Evolutionary conservation across 2,797 vertebrate genomes (phyloP).

Genomic region (Lutjanus campechanus): DNA sequence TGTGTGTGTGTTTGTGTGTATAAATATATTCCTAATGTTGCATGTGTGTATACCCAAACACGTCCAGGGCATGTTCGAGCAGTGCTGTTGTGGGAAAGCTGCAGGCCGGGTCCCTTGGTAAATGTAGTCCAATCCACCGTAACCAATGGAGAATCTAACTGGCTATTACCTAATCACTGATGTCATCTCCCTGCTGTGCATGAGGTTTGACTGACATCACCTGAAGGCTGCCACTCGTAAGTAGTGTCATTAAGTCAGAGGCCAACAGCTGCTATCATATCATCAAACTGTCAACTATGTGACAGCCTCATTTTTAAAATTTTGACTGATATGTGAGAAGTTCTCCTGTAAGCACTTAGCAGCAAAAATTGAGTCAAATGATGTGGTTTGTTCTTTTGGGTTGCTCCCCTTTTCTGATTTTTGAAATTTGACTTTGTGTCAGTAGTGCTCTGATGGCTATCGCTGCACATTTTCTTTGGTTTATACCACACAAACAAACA

Average conservation of each 20-base stretch:
- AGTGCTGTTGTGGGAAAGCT: conserved; percentile 43
- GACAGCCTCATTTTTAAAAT: not conserved
- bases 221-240: conserved; percentile 19
- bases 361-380: no score
- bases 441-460: not conserved
- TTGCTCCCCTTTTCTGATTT: no score
- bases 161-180: conserved; percentile 45
- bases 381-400: not conserved
- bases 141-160: conserved; percentile 59
- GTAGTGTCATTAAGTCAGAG: not conserved
- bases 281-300: not conserved
- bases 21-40: no score
- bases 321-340: no score
- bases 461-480: not conserved
- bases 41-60: not conserved
- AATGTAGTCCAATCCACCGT: conserved; percentile 48
- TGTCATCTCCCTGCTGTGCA: conserved; percentile 58
- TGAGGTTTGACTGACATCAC: conserved; percentile 42
- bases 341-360: no score
- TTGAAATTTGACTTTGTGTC: not conserved
- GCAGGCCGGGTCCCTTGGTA: conserved; percentile 52
- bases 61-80: not conserved
- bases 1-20: not conserved
- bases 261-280: not conserved
- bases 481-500: not conserved